Evolutionary conservation across 2,888 invertebrate genomes (phyloP).

Genomic region (Cryptocheilus praepositus): DNA sequence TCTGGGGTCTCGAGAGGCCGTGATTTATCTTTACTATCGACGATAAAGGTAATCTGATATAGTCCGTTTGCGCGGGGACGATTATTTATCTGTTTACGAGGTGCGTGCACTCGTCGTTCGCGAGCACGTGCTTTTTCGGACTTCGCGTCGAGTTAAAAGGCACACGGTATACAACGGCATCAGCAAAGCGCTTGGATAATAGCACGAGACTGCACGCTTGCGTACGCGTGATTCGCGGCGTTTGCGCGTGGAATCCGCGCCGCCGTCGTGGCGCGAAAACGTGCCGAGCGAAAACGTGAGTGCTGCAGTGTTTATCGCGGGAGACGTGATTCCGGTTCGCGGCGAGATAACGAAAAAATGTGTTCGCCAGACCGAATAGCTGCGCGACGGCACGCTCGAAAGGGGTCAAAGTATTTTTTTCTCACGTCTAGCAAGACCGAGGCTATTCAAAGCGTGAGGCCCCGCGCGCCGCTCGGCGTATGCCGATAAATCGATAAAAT

Average conservation of each 20-base stretch:
- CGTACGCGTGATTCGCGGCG: slow-evolving; percentile 26
- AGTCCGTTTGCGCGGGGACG: not conserved
- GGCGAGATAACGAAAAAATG: slow-evolving; percentile 46
- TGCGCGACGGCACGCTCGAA: no score
- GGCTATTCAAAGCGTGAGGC: no score
- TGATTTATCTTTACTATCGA: not conserved
- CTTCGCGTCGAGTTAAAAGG: slow-evolving; percentile 6
- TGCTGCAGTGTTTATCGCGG: slow-evolving; percentile 41
- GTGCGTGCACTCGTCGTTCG: not conserved
- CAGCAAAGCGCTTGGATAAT: slow-evolving; percentile 34
- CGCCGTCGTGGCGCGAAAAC: slow-evolving; percentile 40
- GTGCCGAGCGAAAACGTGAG: slow-evolving; percentile 45
- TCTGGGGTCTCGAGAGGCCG: not conserved
- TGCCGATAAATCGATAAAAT: no score
- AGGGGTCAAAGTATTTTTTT: no score
- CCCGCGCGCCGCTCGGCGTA: no score
- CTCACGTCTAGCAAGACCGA: no score
- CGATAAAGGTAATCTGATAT: slow-evolving; percentile 2
- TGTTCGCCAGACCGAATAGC: slow-evolving; percentile 23
- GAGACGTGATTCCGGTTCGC: slow-evolving; percentile 42
- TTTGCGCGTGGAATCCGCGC: slow-evolving; percentile 33
- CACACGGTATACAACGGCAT: slow-evolving; percentile 31
- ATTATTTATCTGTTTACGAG: not conserved
- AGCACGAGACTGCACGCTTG: slow-evolving; percentile 21
- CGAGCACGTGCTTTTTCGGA: not conserved